phyloP scores from a whole-genome alignment of 2,113 vertebrate species.

The Ranitomeya variabilis region DNA sequence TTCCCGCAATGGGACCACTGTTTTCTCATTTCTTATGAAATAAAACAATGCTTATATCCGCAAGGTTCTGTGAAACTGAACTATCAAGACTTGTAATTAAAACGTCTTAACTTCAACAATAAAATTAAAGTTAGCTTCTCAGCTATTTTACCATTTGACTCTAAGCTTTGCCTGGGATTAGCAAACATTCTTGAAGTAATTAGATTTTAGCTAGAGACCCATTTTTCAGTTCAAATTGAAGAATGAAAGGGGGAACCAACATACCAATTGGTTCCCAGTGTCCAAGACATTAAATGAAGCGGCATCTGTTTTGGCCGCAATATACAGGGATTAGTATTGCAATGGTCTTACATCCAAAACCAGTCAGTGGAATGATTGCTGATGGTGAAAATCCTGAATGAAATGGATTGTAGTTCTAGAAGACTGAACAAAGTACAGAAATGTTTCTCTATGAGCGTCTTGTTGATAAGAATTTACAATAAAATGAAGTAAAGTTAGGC shows the following conservation, averaged over 20 bases:
- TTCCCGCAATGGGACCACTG: neutral
- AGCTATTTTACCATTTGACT: constrained; percentile 55
- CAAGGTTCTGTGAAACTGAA: constrained; percentile 11
- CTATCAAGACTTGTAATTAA: constrained; percentile 48
- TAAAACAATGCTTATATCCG: constrained; percentile 4
- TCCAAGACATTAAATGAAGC: neutral
- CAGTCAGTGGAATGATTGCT: neutral
- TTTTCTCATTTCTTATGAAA: neutral
- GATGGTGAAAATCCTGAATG: neutral
- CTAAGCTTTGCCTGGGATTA: constrained; percentile 55
- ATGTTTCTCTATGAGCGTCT: neutral
- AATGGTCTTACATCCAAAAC: neutral
- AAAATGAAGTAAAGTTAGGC: neutral
- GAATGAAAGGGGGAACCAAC: constrained; percentile 13
- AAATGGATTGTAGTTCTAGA: neutral
- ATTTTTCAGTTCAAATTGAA: constrained; percentile 24
- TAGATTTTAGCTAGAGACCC: constrained; percentile 45
- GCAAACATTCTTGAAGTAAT: constrained; percentile 55
- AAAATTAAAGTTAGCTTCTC: constrained; percentile 37
- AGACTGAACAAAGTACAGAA: neutral
- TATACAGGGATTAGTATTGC: neutral
- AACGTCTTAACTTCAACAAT: constrained; percentile 44
- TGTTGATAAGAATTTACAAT: neutral
- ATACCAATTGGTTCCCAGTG: constrained; percentile 9
- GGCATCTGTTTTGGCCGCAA: neutral